Evolutionary conservation across 2,113 vertebrate genomes (phyloP).

Genomic region (Lathamus discolor): DNA sequence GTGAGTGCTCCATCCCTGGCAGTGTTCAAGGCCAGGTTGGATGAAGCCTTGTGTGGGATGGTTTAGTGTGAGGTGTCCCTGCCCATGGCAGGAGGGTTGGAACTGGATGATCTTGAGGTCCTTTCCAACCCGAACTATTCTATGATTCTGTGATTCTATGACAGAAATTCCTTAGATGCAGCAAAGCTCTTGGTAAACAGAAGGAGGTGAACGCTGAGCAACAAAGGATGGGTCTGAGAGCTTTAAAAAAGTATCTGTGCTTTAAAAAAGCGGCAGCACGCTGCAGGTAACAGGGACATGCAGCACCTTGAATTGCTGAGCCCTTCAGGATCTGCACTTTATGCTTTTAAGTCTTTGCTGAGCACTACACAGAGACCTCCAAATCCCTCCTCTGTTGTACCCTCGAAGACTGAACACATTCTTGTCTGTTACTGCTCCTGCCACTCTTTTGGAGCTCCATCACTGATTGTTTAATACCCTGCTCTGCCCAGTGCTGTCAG

Average conservation of each 20-base stretch:
- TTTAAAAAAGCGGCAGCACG: background rate
- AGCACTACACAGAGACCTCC: background rate
- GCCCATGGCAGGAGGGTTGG: no score
- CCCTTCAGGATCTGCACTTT: background rate
- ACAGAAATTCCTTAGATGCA: background rate
- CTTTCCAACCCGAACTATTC: no score
- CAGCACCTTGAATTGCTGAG: background rate
- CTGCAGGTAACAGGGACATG: background rate
- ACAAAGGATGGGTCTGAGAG: background rate
- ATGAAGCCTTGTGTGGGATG: no score
- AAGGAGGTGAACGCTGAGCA: background rate
- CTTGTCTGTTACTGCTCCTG: background rate
- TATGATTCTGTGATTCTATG: no score
- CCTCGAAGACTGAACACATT: background rate
- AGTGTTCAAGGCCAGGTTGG: no score
- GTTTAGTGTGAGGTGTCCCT: no score
- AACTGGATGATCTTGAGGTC: no score
- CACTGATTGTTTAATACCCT: background rate
- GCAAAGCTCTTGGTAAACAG: background rate
- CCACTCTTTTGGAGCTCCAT: background rate
- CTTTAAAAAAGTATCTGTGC: rapidly evolving
- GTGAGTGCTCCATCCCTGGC: no score
- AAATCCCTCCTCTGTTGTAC: background rate
- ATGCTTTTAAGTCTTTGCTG: background rate
- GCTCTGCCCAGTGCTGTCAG: background rate